A percentile compares a stretch with the other conserved stretches of the same genome.
These are phyloP conservation scores for Troglohyphantes excavatus DNA, from an alignment of 2,888 invertebrate species.

Conservation along the genomic window DNA sequence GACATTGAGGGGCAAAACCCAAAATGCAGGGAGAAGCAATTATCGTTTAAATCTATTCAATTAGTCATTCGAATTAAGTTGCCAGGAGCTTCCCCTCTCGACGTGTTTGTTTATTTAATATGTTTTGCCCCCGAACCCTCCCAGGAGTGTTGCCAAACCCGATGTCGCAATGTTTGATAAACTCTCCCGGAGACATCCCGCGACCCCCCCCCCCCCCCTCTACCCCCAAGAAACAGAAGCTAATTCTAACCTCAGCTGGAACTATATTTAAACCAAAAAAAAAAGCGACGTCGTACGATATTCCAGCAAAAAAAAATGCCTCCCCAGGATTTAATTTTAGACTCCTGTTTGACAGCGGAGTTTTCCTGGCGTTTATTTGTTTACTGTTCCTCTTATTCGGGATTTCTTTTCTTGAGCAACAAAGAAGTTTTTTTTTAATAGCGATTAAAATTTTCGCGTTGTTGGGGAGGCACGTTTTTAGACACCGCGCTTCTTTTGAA, in stretches of 20 bases:
- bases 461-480: neutral
- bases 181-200: constrained; percentile 53
- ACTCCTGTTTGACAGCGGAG: constrained; percentile 3
- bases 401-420: neutral
- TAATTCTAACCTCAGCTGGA: constrained; percentile 46
- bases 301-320: constrained; percentile 41
- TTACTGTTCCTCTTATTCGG: neutral
- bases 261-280: constrained; percentile 58
- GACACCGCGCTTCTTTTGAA: neutral
- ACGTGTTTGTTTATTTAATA: neutral
- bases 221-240: constrained; percentile 51
- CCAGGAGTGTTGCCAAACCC: constrained; percentile 59
- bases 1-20: too few relatives aligned
- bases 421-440: constrained; percentile 8
- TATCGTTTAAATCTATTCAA: constrained; percentile 41
- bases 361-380: neutral
- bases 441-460: neutral
- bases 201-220: constrained; percentile 32
- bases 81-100: too few relatives aligned
- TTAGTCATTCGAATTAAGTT: constrained; percentile 37
- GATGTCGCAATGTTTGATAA: constrained; percentile 70
- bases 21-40: constrained; percentile 18
- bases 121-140: neutral
- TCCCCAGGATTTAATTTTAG: constrained; percentile 64
- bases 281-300: constrained; percentile 43